Base-by-base conservation (phyloP, 2,113 vertebrate species). In the Phyllopteryx taeniolatus region DNA sequence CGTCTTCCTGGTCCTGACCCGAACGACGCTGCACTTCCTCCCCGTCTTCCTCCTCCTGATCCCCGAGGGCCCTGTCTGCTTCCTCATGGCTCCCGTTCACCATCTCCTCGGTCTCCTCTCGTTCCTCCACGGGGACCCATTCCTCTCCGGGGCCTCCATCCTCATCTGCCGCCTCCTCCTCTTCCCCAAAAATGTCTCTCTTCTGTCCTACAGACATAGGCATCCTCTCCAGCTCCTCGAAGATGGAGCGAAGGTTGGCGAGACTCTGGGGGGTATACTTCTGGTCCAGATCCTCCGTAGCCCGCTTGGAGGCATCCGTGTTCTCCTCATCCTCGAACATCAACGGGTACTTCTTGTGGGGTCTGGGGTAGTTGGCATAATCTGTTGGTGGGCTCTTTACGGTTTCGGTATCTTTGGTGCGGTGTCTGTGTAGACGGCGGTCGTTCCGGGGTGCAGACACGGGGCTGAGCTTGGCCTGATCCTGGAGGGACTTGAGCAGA, bases 231-330 rank as follows among this genome's bases (percentile, higher is more conserved):
- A 98, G 82, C 86, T 99, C 98, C 72, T 98, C 95, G 76, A 99
- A 98, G 79, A 98, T 96, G 1, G 97, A 98, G 78, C 98, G 94
- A 77, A 98, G 72, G 0, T 97, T 99, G 71, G 96, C 96, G 0
- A 99, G 94, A 79, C 95, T 97, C 86, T 98, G 98, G 12, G 98
- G 97, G 0, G 98, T 97, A 77, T 98, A 99, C 57, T 99, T 96
- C 77, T 98, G 96, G 56, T 97, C 95, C 72, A 98, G 93, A 11
- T 97, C 96, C 83, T 99, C 98, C 0, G 98, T 98, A 35, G 98
- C 97, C 2, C 98, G 93, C 68, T 98, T 98, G 73, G 93, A 94
- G 31, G 95, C 94, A 74, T 96, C 95, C 4, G 95, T 89, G 73
- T 95, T 95, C 60, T 92, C 91, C 66, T 98, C 97, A 78, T 98